Base-by-base conservation (phyloP, 2,113 vertebrate genomes). In the Bolborhynchus lineola region DNA sequence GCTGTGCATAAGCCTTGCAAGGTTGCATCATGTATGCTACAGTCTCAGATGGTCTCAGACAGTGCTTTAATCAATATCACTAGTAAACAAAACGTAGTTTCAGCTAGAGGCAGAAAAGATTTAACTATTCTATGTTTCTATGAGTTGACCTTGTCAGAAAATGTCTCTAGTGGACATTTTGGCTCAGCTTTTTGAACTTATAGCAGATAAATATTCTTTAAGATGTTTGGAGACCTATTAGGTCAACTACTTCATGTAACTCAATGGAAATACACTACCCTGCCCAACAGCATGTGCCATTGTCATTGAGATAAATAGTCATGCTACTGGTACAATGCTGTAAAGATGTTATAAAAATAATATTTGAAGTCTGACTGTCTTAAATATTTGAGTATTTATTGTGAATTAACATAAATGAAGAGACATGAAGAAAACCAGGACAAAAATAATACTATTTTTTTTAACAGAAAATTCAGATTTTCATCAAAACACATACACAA, bases 1-100 rank as follows among this genome's bases (percentile, higher is more conserved):
- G 0, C 37, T 46, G 2, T 41, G n/a, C 31, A 9, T 55, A 67
- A 64, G 11, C 6, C 44, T 92, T 69, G 13, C 16, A 46, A 44
- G 31, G 7, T 26, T 74, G 18, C 9, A 21, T 20, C 0, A 0
- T 20, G 59, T 10, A 10, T 39, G 39, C 29, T 82, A 16, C 16
- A 37, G 3, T 5, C 57, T 53, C 0, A 0, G 65, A 9, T 0
- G 4, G 37, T 49, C 24, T 63, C 57, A 70, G 26, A 31, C 16
- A 82, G n/a, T 41, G 21, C 13, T 10, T 75, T 64, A 55, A 24
- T 50, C n/a, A 72, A 57, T 17, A 35, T 10, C 20, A 29, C 46
- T 77, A 31, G 20, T 39, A 42, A 80, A 44, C 12, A 41, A 55
- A 76, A 6, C 6, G 3, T 47, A 12, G 13, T 42, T 83, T 83